phyloP scores from a whole-genome alignment of 2,888 invertebrate species.

The Clusia tigrina region DNA sequence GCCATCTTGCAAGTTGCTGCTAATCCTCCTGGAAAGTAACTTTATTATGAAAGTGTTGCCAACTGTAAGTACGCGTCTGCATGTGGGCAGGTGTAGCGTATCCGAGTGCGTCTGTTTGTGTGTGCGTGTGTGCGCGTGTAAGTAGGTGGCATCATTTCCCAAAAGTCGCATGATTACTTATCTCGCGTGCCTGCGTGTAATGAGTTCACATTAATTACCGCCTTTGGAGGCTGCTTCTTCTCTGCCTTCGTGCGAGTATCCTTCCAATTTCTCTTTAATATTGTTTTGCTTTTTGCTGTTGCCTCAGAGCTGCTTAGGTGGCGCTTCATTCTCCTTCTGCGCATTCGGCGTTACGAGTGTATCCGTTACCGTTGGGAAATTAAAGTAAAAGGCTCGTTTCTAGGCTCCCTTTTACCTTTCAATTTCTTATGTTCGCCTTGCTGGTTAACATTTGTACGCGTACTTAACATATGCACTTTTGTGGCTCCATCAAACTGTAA shows the following conservation, averaged over 20 bases:
- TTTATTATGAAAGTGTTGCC: no score
- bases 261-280: background rate
- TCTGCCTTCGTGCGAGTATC: background rate
- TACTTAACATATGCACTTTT: slow-evolving; percentile 11
- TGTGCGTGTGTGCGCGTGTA: slow-evolving; percentile 5
- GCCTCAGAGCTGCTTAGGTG: background rate
- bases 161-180: background rate
- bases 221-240: slow-evolving; percentile 16
- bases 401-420: background rate
- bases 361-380: slow-evolving; percentile 42
- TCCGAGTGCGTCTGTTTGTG: no score
- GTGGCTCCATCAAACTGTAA: slow-evolving; percentile 33
- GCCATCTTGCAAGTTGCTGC: no score
- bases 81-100: no score
- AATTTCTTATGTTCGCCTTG: background rate
- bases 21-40: no score
- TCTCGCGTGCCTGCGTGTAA: slow-evolving; percentile 26
- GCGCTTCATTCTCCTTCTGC: no score
- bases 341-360: no score
- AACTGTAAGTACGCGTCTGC: no score
- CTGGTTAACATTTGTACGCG: background rate
- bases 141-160: no score
- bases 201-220: slow-evolving; percentile 33
- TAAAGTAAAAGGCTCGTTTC: slow-evolving; percentile 35
- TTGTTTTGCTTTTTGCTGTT: background rate